Evolutionary conservation across 2,797 vertebrate species (phyloP).

Genomic region (Synanceia verrucosa): DNA sequence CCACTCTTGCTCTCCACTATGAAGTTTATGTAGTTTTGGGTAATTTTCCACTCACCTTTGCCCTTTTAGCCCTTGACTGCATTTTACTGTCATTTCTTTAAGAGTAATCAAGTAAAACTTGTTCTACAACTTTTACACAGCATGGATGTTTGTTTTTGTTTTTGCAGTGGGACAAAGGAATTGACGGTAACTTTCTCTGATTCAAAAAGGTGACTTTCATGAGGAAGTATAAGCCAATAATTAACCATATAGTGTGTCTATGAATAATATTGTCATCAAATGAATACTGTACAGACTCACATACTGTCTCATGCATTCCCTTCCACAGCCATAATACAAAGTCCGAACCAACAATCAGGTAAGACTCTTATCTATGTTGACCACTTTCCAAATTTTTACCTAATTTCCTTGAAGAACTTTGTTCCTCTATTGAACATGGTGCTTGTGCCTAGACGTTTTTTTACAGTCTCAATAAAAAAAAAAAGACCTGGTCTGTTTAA

Average conservation of each 20-base stretch:
- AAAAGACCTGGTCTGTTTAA: too few relatives aligned
- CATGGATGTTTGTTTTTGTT: conserved; percentile 1
- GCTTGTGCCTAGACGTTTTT: not conserved
- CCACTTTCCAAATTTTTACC: not conserved
- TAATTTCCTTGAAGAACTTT: conserved; percentile 30
- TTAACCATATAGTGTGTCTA: not conserved
- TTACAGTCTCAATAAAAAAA: too few relatives aligned
- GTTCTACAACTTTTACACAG: not conserved
- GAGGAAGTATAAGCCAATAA: not conserved
- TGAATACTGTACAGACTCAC: not conserved
- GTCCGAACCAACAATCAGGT: conserved; percentile 58
- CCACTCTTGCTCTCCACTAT: not conserved
- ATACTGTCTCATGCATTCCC: not conserved
- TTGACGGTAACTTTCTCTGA: conserved; percentile 64
- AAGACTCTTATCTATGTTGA: not conserved
- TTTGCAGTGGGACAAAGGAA: conserved; percentile 70
- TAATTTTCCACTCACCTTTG: not conserved
- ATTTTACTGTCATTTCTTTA: not conserved
- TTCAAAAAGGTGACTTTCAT: conserved; percentile 55
- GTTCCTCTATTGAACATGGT: not conserved
- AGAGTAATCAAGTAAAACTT: not conserved
- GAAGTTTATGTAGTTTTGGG: not conserved
- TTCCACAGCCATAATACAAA: conserved; percentile 37
- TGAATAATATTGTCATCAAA: not conserved
- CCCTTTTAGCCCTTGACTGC: not conserved